Conservation (phyloP, 2,113 vertebrate genomes). For the Accipiter virgatus region DNA sequence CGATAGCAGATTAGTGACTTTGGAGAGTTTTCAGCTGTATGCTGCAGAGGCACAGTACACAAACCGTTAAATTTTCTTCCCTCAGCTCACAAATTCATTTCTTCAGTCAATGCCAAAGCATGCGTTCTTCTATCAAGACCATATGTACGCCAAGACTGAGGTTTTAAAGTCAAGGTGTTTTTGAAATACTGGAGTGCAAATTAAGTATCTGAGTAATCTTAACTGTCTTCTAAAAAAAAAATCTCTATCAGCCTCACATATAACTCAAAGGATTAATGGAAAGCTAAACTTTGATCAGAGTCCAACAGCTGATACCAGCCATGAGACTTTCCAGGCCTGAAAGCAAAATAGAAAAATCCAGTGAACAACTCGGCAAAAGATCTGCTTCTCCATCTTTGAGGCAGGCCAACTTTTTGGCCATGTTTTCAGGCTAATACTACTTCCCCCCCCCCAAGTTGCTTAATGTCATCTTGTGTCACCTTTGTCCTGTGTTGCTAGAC, state of each 20-base stretch:
- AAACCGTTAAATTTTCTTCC: slow-evolving; percentile 40
- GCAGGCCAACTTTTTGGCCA: not conserved
- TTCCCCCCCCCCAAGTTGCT: not conserved
- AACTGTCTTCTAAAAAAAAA: slow-evolving; percentile 10
- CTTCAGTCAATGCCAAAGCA: slow-evolving; percentile 14
- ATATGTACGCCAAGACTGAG: slow-evolving; percentile 26
- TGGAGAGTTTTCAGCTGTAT: not conserved
- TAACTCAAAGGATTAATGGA: slow-evolving; percentile 52
- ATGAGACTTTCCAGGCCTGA: slow-evolving; percentile 43
- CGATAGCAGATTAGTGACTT: rapidly evolving
- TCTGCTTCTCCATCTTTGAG: not conserved
- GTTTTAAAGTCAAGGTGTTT: slow-evolving; percentile 63
- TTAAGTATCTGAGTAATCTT: slow-evolving; percentile 46
- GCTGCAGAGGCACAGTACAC: not conserved
- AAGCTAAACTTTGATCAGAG: slow-evolving; percentile 52
- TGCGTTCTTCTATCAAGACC: slow-evolving; percentile 46
- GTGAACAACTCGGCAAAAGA: not conserved
- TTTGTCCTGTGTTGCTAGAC: not conserved
- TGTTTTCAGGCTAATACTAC: not conserved
- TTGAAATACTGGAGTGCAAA: slow-evolving; percentile 40
- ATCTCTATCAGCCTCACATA: not conserved
- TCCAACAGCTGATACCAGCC: slow-evolving; percentile 58
- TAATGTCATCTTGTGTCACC: not conserved
- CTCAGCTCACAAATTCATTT: not conserved
- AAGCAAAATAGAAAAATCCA: not conserved